A percentile compares a stretch with the other conserved stretches of the same genome.
Conservation (phyloP, 2,888 invertebrate species). For the Eumacrocentrus americanus region DNA sequence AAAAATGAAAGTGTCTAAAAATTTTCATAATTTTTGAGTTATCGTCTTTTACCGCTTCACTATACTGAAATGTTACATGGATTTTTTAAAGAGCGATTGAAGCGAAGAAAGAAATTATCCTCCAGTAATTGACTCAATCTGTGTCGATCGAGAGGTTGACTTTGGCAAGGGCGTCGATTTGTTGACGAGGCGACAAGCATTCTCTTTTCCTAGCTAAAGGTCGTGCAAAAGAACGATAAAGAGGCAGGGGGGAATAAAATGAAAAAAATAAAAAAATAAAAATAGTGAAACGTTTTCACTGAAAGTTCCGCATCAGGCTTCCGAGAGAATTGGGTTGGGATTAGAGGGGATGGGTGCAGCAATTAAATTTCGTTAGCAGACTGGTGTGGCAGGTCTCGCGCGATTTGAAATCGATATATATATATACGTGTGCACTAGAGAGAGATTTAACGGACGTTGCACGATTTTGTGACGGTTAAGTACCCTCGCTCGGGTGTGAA, state of each 20-base stretch:
- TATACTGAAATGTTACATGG: not conserved
- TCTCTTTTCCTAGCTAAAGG: not conserved
- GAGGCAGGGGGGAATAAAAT: too few species aligned
- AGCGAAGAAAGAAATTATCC: not conserved
- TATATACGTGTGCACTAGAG: not conserved
- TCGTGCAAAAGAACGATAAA: not conserved
- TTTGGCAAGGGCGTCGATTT: not conserved
- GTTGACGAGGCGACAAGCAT: not conserved
- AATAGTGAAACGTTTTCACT: not conserved
- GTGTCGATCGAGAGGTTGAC: not conserved
- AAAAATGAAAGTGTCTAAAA: too few species aligned
- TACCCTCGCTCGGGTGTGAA: not conserved
- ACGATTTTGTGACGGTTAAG: conserved; percentile 11
- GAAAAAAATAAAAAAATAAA: not conserved
- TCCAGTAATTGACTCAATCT: not conserved
- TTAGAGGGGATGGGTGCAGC: conserved; percentile 37
- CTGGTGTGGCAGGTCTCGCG: conserved; percentile 31
- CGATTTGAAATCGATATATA: conserved; percentile 33
- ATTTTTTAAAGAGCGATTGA: not conserved
- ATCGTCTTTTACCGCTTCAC: too few species aligned
- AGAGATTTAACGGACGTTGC: conserved; percentile 44
- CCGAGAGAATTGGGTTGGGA: conserved; percentile 47
- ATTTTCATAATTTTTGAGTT: too few species aligned
- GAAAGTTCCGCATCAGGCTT: conserved; percentile 17
- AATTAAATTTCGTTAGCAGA: conserved; percentile 50